Evolutionary conservation across 2,888 invertebrate species (phyloP), one percentile per base, ranked within the genome.

Genomic region (Ceramica pisi): DNA sequence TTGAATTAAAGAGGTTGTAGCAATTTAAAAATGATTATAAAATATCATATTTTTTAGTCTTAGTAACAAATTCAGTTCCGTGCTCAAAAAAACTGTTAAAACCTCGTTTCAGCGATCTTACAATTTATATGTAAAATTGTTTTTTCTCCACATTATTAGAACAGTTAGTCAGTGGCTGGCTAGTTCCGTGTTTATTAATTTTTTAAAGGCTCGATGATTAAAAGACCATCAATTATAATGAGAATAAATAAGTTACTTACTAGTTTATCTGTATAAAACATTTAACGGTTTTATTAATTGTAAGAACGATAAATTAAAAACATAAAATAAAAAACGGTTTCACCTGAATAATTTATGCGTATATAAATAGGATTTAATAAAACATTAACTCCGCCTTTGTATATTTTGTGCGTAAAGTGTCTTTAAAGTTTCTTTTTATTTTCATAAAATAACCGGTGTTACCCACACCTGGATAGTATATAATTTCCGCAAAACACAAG

Each of bases 101-200:
- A 26, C 16, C 38, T 16, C 6, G 26, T 21, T 31, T 21, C 46
- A 51, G 21, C 26, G n/a, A 26, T 31, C 8, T 59, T 35, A 31
- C 53, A 53, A 79, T 79, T 79, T 48, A 48, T n/a, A 48, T 73
- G 41, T 48, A 26, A 79, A 73, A 53, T n/a, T 12, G 41, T 53
- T 78, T 59, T 72, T 77, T 69, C 9, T 14, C 10, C 8, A 23
- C 2, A 23, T 60, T 78, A 19, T 41, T n/a, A 57, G 31, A 59
- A 55, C 46, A 10, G 16, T 67, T 9, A 41, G 7, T 19, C 6
- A 26, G 44, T 35, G 35, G 7, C 14, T 35, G 35, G 7, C 14
- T 44, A 75, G 26, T 53, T 67, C 71, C 76, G 67, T 26, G 67
- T 44, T 53, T 21, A 21, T 14, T 21, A 21, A 19, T 16, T 46